Evolutionary conservation across 1,140 invertebrate species (phyloP), one percentile per base, ranked within the genome.

Genomic region (Zaprionus nigranus): DNA sequence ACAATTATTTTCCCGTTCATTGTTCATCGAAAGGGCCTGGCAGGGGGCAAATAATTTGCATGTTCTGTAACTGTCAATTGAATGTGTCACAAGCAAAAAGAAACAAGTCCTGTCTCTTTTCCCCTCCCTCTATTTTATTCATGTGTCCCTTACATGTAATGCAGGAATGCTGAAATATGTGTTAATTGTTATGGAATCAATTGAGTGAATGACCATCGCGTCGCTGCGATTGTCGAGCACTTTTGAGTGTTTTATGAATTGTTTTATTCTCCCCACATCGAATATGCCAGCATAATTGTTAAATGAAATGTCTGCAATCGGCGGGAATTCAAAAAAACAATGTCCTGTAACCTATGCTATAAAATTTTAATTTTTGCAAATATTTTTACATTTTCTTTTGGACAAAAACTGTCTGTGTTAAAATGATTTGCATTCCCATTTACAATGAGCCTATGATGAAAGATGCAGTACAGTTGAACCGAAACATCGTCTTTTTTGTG

Each of bases 111-210:
- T 62, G 40, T 13, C 51, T 43, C 30, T 30, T 28, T 59, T 28
- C n/a, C 28, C 17, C 57, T 38, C 57, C 11, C 34, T 12, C n/a
- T 34, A 9, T 28, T 9, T 26, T 26, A 56, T 66, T 17, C 43
- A 53, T 51, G 34, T 75, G 60, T 64, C 30, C 56, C 43, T 36
- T 38, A 24, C 54, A 61, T 65, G 36, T 62, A 58, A 53, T 62
- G 12, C 43, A 34, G 43, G 30, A 54, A 54, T 69, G n/a, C 65
- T 65, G 49, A 65, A 68, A 66, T 76, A 57, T 62, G 76, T 79
- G 62, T 66, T 79, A 79, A 79, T 79, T 76, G 73, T 72, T 71
- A 56, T 76, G 62, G 71, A 79, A 76, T 76, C 67, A 76, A 79
- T 79, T 75, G 65, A 61, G 26, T 75, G 40, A 67, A 51, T 36